phyloP scores from a whole-genome alignment of 1,140 invertebrate genomes.

The Drosophila punjabiensis region DNA sequence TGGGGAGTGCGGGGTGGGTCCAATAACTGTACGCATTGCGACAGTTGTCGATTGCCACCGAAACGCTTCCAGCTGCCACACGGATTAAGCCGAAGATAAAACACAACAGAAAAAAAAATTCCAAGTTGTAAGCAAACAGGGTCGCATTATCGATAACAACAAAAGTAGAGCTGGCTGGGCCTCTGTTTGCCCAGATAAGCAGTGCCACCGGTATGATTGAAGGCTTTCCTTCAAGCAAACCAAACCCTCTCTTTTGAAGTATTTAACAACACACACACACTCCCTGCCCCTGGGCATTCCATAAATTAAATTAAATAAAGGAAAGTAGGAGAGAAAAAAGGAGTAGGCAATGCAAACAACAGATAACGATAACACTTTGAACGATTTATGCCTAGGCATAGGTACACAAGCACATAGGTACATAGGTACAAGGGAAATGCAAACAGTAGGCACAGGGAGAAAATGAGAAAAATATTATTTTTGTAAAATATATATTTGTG shows the following conservation, averaged over 20 bases:
- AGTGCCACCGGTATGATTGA: slow-evolving; percentile 69
- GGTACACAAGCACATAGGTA: slow-evolving; percentile 6
- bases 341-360: slow-evolving; percentile 55
- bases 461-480: too few species aligned
- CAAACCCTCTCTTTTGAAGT: slow-evolving; percentile 12
- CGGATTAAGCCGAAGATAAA: slow-evolving; percentile 62
- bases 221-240: slow-evolving; percentile 64
- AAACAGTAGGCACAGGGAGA: slow-evolving; percentile 35
- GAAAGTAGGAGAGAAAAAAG: slow-evolving; percentile 34
- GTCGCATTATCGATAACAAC: slow-evolving; percentile 65
- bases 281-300: slow-evolving; percentile 37
- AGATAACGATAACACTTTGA: slow-evolving; percentile 72
- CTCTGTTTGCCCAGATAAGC: slow-evolving; percentile 69
- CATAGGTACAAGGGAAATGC: slow-evolving; percentile 2
- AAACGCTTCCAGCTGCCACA: slow-evolving; percentile 54
- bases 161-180: slow-evolving; percentile 15
- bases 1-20: slow-evolving; percentile 2
- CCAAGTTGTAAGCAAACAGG: slow-evolving; percentile 35
- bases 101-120: slow-evolving; percentile 24
- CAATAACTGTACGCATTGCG: slow-evolving; percentile 51
- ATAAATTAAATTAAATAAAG: slow-evolving; percentile 57
- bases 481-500: too few species aligned
- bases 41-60: slow-evolving; percentile 63
- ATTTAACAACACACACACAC: slow-evolving; percentile 29
- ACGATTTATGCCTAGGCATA: slow-evolving; percentile 66